A percentile compares a stretch with the other conserved stretches of the same genome.
Conservation (phyloP, 2,797 vertebrate genomes). For the Phyllotis vaccarum region DNA sequence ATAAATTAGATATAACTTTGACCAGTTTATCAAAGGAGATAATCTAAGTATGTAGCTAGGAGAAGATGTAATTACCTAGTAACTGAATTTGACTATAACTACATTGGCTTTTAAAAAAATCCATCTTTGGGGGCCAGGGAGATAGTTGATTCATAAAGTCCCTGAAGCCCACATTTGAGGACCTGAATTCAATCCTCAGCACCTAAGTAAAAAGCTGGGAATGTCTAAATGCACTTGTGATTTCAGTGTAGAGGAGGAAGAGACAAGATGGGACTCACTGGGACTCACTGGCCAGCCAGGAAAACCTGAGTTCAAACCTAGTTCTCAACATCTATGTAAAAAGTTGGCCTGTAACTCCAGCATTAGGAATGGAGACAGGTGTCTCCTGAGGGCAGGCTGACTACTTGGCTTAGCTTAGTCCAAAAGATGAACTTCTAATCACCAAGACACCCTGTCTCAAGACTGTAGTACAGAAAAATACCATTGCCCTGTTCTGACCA, state of each 20-base stretch:
- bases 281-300: background rate
- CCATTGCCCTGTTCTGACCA: background rate
- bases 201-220: background rate
- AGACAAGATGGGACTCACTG: background rate
- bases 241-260: background rate
- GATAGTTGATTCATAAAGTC: background rate
- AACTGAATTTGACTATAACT: background rate
- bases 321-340: background rate
- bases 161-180: background rate
- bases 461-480: background rate
- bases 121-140: background rate
- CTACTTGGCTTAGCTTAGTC: background rate
- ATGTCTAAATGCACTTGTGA: no score
- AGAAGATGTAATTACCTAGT: background rate
- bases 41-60: background rate
- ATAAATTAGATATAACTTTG: background rate
- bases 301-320: background rate
- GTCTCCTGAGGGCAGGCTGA: background rate
- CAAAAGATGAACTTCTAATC: background rate
- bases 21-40: slow-evolving; percentile 22
- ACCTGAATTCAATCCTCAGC: background rate
- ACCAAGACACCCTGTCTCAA: background rate
- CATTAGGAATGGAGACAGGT: no score
- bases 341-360: background rate
- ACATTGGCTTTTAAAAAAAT: slow-evolving; percentile 3